These are phyloP conservation scores for Amiota mariae DNA, from an alignment of 2,888 invertebrate genomes.

Conservation along the genomic window DNA sequence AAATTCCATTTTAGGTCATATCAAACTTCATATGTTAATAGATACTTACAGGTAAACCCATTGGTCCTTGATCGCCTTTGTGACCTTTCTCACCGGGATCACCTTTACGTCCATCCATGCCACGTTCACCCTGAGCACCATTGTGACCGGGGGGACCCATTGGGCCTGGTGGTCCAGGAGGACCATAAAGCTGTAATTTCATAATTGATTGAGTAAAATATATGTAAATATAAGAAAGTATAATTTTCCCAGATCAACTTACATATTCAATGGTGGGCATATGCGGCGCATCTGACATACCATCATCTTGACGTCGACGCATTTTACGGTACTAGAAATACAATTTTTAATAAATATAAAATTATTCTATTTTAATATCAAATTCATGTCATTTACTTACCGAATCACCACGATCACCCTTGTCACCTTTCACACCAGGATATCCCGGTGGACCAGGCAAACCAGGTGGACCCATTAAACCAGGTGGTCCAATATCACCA, in stretches of 20 bases:
- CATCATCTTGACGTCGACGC: constrained; percentile 73
- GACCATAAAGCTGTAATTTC: constrained; percentile 76
- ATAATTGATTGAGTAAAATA: background rate
- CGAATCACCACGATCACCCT: constrained; percentile 94
- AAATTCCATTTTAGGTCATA: constrained; percentile 16
- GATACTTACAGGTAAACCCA: constrained; percentile 93
- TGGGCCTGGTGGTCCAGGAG: constrained; percentile 77
- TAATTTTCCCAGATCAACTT: constrained; percentile 50
- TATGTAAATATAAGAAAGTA: background rate
- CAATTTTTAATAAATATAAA: constrained; percentile 19
- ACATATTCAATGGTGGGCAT: constrained; percentile 73
- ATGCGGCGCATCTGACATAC: constrained; percentile 74
- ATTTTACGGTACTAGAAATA: constrained; percentile 74
- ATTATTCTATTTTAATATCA: background rate
- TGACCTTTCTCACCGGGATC: constrained; percentile 76
- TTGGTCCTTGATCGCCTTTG: constrained; percentile 81
- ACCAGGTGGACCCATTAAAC: constrained; percentile 95
- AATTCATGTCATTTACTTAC: constrained; percentile 77
- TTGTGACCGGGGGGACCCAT: constrained; percentile 83
- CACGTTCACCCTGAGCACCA: constrained; percentile 76
- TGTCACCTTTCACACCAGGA: constrained; percentile 91
- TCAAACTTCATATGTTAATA: background rate
- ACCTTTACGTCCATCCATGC: constrained; percentile 86
- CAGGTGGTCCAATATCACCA: constrained; percentile 94
- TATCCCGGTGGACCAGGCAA: constrained; percentile 87